Evolutionary conservation across 2,888 invertebrate genomes (phyloP), one percentile per base, ranked within the genome.

Genomic region (Pandemis heparana): DNA sequence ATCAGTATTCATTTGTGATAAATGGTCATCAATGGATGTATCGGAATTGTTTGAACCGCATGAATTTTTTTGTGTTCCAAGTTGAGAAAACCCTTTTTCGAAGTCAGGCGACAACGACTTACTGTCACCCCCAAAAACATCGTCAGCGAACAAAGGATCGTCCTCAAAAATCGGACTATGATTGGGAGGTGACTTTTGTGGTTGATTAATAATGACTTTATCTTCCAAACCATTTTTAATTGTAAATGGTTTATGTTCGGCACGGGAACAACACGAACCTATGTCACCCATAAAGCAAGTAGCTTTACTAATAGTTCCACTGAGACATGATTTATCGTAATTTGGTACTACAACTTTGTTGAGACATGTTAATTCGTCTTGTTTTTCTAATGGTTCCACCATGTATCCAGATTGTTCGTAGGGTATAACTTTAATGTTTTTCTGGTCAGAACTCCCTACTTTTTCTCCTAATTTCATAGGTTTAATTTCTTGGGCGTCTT

Each of bases 1-100:
- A 61, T 96, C 96, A 46, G 95, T 90, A 81, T 95, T 95, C 0
- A 95, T 95, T 75, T 94, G 92, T 2, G 95, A 96, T 0, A 96
- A 81, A 71, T 96, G 92, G 82, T 96, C 96, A 81, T 96, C 96
- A 63, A 95, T 95, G 5, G 96, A 96, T 0, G 96, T 96, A 80
- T 96, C 96, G 0, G 96, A 96, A 84, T 96, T 96, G 79, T 96
- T 96, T 0, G 96, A 96, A 0, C 96, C 95, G 69, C 89, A 92
- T 0, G 95, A 95, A 84, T 92, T 90, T 78, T 95, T 95, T 46
- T 92, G 92, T 5, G 87, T 86, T 43, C 91, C 89, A 48, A 89
- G 79, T 75, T 92, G 92, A 16, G 92, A 91, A 77, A 90, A 89
- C 0, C 90, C 89, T 82, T 90, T 94, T 75, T 94, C 95, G 75